Evolutionary conservation across 1,140 invertebrate genomes (phyloP).

Genomic region (Rhagoletis pomonella): DNA sequence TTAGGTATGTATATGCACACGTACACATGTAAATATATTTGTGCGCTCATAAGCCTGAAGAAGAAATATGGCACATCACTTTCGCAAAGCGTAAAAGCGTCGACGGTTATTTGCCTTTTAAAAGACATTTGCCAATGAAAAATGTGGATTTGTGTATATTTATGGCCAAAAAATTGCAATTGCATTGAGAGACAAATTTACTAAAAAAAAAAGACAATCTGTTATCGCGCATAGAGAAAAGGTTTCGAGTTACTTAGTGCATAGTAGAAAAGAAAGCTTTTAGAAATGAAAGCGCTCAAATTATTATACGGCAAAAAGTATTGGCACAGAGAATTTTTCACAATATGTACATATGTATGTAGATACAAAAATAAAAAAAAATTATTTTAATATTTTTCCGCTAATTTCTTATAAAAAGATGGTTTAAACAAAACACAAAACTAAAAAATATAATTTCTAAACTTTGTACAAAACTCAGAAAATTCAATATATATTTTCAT

Average conservation of each 20-base stretch:
- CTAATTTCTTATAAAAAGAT: no score
- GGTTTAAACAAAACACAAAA: no score
- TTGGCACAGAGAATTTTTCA: no score
- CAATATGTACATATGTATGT: no score
- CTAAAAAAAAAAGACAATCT: background rate
- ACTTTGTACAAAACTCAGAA: no score
- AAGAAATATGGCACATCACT: slow-evolving; percentile 33
- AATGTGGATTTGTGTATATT: slow-evolving; percentile 19
- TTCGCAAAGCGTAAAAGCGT: slow-evolving; percentile 41
- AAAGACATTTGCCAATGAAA: slow-evolving; percentile 19
- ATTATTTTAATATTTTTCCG: no score
- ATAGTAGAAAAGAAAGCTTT: background rate
- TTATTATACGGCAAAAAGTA: no score
- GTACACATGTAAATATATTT: background rate
- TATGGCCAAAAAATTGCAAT: slow-evolving; percentile 40
- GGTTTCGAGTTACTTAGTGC: background rate
- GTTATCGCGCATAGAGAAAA: no score
- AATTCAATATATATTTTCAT: no score
- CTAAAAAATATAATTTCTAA: no score
- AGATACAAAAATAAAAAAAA: no score
- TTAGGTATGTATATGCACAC: no score
- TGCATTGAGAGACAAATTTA: background rate
- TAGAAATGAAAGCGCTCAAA: background rate
- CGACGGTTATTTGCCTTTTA: slow-evolving; percentile 45
- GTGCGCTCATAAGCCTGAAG: background rate